Evolutionary conservation across 1,140 invertebrate genomes (phyloP), one percentile per base, ranked within the genome.

Genomic region (Lanistes nyassanus): DNA sequence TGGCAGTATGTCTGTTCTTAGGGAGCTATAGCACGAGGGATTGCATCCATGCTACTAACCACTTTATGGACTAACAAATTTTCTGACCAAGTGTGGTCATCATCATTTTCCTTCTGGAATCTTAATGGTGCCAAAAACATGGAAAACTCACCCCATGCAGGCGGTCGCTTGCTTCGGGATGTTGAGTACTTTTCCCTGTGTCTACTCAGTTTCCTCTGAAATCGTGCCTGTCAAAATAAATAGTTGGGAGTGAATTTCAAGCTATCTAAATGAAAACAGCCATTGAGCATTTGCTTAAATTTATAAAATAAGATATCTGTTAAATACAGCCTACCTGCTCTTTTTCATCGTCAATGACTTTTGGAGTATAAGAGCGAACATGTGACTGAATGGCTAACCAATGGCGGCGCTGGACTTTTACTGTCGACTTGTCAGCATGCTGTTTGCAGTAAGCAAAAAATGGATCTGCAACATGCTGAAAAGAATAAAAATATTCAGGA

Each of bases 371-470:
- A 81, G 94, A 92, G 73, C 93, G 92, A 65, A 94, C 94, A 74
- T 96, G 91, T 26, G 97, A 90, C 83, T 97, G 95, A 29, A 98
- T 90, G 5, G 95, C 95, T 62, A 97, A 90, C 92, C 94, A 98
- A 88, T 97, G 97, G 3, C 95, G 91, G 85, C 94, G 95, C 36
- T 90, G 90, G 13, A 82, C 84, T 70, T 88, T 78, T 13, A 85
- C 83, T 26, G 82, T 84, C 53, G 76, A 77, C 73, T 90, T 90
- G 71, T 91, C 90, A 31, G 88, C 90, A 82, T 91, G 90, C 39
- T 97, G 91, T 89, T 96, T 96, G 86, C 97, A 99, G 85, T 98
- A 96, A 0, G 97, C 97, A 89, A 97, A 98, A 88, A 98, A 98
- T 0, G 97, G 97, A 91, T 99, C 97, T 0, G 97, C 96, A 82